phyloP scores from a whole-genome alignment of 2,888 invertebrate genomes.

The Xylophagus ater region DNA sequence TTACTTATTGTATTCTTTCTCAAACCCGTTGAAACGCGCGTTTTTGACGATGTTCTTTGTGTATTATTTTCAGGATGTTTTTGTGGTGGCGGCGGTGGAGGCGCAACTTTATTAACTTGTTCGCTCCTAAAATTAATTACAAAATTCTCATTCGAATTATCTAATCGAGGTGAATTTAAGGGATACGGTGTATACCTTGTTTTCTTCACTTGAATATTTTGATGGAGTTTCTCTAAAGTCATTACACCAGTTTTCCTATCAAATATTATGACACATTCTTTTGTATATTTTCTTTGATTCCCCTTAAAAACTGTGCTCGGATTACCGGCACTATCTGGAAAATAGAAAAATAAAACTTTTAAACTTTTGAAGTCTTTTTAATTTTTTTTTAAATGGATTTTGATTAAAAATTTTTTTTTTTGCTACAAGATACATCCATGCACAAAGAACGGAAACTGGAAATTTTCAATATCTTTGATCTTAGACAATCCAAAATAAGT shows the following conservation, averaged over 20 bases:
- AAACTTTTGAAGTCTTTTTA: too few relatives aligned
- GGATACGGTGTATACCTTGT: slow-evolving; percentile 47
- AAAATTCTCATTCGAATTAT: too few relatives aligned
- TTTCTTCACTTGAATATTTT: slow-evolving; percentile 87
- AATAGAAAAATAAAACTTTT: too few relatives aligned
- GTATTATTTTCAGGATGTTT: slow-evolving; percentile 44
- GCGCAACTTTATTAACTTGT: too few relatives aligned
- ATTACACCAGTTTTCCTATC: slow-evolving; percentile 88
- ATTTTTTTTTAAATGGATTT: too few relatives aligned
- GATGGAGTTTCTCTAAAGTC: slow-evolving; percentile 81
- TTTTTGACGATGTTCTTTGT: slow-evolving; percentile 48
- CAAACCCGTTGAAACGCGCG: slow-evolving; percentile 47
- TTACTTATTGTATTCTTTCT: slow-evolving; percentile 40
- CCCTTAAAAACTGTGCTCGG: slow-evolving; percentile 92
- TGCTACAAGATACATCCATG: too few relatives aligned
- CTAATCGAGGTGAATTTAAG: slow-evolving; percentile 17
- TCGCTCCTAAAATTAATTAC: too few relatives aligned
- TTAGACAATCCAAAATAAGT: too few relatives aligned
- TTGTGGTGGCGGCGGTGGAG: too few relatives aligned
- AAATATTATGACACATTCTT: slow-evolving; percentile 90
- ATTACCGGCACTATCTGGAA: slow-evolving; percentile 74
- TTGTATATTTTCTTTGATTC: slow-evolving; percentile 72
- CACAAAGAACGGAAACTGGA: too few relatives aligned
- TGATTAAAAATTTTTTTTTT: too few relatives aligned
- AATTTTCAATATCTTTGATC: too few relatives aligned